Conservation (phyloP, 2,113 vertebrate genomes). For the Pelmatolapia mariae region DNA sequence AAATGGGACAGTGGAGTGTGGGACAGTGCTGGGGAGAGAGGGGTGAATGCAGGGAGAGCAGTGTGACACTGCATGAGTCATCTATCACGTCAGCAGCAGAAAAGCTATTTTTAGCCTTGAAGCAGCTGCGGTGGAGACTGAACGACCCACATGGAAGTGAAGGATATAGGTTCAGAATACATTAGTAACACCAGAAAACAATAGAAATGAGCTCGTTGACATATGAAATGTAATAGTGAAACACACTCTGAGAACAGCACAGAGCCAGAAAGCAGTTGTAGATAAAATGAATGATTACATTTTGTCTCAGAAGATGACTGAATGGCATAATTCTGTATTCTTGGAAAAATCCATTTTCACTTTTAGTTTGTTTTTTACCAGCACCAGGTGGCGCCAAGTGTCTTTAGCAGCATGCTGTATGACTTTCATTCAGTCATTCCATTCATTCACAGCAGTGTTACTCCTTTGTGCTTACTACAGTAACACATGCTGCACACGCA, state of each 20-base stretch:
- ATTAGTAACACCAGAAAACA: conserved; percentile 13
- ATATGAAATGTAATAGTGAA: neutral
- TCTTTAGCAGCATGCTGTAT: neutral
- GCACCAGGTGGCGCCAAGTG: conserved; percentile 43
- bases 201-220: neutral
- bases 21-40: neutral
- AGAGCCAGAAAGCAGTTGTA: neutral
- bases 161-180: conserved; percentile 26
- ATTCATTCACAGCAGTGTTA: conserved; percentile 23
- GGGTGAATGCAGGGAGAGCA: neutral
- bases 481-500: neutral
- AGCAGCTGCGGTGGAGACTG: conserved; percentile 37
- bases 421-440: conserved; percentile 9
- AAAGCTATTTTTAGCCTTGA: conserved; percentile 58
- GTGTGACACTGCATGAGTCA: conserved; percentile 57
- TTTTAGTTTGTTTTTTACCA: neutral
- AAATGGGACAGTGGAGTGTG: neutral
- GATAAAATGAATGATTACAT: neutral
- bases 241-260: neutral
- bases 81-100: conserved; percentile 51
- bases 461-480: conserved; percentile 13
- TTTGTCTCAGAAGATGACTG: neutral
- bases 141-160: conserved; percentile 29
- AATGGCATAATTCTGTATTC: neutral
- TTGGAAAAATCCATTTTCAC: neutral